Base-by-base conservation (phyloP, 2,888 invertebrate species). In the Abscondita cerata region DNA sequence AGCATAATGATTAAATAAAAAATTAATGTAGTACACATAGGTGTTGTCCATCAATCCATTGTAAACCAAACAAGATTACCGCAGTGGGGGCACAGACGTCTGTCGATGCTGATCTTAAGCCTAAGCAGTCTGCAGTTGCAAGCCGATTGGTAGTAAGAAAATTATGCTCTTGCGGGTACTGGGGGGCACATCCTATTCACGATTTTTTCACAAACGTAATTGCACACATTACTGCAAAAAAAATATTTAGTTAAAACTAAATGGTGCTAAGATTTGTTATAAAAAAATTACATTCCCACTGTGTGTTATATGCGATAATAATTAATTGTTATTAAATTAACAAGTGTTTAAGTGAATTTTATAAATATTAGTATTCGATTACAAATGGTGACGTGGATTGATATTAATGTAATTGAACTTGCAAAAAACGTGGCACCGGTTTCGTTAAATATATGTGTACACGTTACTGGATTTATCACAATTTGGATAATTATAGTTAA, bases 11-110 rank as follows among this genome's bases (percentile, higher is more conserved):
- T 58, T 52, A 57, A 51, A 40, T 57, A 52, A 34, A 58, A 56
- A 58, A 34, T 58, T 58, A 51, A 58, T 58, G 52, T n/a, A n/a
- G n/a, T 58, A 44, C 52, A 46, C 38, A 59, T 64, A 50, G 64
- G 64, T 64, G 59, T 41, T 60, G 64, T 60, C 53, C 64, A 64
- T 44, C 44, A 44, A 44, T 44, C 18, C 44, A 18, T 64, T 64
- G 60, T 64, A 53, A 59, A 56, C 57, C 47, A 63, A 63, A 54
- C 63, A 46, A 52, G 63, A 55, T 51, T 40, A 54, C 56, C 60
- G 64, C 63, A 64, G 64, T 60, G 61, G 63, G 64, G 60, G 60
- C 64, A 60, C 47, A 64, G 58, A 56, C 60, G 64, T 64, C 53
- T 57, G 59, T 53, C 59, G 57, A 57, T 60, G 52, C 41, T 25